Percentiles rank a stretch among this genome's conserved stretches.
Evolutionary conservation across 2,797 vertebrate species (phyloP).

Genomic region (Cossypha dichroa): DNA sequence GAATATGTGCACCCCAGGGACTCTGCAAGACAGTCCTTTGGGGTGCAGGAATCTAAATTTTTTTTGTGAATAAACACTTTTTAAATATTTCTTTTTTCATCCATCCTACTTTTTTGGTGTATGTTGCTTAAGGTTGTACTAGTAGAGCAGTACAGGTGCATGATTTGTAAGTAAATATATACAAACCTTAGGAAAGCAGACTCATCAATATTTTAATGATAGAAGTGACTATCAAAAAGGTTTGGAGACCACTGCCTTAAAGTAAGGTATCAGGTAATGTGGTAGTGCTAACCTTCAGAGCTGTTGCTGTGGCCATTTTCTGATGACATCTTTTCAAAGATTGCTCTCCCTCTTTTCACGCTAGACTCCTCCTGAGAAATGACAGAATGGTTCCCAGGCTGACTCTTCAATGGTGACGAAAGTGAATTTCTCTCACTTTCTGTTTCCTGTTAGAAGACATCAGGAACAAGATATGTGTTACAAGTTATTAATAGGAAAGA

Average conservation of each 20-base stretch:
- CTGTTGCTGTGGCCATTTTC: conserved; percentile 49
- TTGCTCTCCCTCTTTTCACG: conserved; percentile 69
- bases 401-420: conserved; percentile 59
- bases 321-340: conserved; percentile 76
- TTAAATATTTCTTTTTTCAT: not conserved
- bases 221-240: not conserved
- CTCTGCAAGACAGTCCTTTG: not conserved
- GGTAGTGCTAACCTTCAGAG: conserved; percentile 71
- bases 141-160: not conserved
- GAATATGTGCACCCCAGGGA: not conserved
- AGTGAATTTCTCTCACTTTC: conserved; percentile 72
- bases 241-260: not conserved
- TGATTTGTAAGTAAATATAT: not conserved
- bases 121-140: not conserved
- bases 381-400: conserved; percentile 53
- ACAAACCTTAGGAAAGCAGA: not conserved
- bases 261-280: not conserved
- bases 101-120: not conserved
- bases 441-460: conserved; percentile 76
- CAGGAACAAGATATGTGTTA: conserved; percentile 46
- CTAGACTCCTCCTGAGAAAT: conserved; percentile 53
- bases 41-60: not conserved
- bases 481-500: conserved; percentile 65
- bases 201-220: not conserved
- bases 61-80: not conserved